Evolutionary conservation across 2,113 vertebrate species (phyloP), one percentile per base, ranked within the genome.

Genomic region (Eretmochelys imbricata): DNA sequence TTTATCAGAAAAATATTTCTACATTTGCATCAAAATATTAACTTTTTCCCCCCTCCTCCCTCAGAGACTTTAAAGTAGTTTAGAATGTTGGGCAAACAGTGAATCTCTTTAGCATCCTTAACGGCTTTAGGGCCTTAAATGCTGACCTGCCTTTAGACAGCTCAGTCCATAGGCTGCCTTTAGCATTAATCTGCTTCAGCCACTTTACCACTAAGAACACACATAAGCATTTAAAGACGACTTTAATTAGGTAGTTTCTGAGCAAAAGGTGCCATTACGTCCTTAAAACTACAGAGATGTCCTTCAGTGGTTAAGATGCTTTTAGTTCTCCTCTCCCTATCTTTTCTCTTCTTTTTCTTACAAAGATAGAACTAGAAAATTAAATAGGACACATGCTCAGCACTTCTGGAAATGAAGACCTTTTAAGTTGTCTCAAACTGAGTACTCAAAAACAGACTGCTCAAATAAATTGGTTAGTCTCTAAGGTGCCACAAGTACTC

Each of bases 371-470:
- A 55, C 19, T 4, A 25, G n/a, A 82, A 75, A 83, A 90, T 80
- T 94, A 42, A 16, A 79, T 29, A 53, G 4, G 82, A 89, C 84
- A 79, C 7, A 1, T 4, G 29, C 91, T 88, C 88, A 46, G 54
- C 80, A 87, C 3, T 8, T 42, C 16, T 4, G 53, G 88, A 82
- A 10, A 78, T 54, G 19, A 29, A 6, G 38, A 62, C 35, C 87
- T 49, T 89, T 96, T 54, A 42, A 94, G 24, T 22, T 91, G 29
- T 9, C 82, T 91, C 42, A 88, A 87, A 94, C 57, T 88, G 2
- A 8, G 0, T 59, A 88, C 83, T 89, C 42, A 65, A 25, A 48
- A 75, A 91, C 81, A 62, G 24, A 42, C 38, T 42, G 38, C 38
- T 42, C 38, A 42, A 42, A 42, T 42, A 42, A 42, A 42, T 42